Evolutionary conservation across 2,888 invertebrate species (phyloP).

Genomic region (Cerastis leucographa): DNA sequence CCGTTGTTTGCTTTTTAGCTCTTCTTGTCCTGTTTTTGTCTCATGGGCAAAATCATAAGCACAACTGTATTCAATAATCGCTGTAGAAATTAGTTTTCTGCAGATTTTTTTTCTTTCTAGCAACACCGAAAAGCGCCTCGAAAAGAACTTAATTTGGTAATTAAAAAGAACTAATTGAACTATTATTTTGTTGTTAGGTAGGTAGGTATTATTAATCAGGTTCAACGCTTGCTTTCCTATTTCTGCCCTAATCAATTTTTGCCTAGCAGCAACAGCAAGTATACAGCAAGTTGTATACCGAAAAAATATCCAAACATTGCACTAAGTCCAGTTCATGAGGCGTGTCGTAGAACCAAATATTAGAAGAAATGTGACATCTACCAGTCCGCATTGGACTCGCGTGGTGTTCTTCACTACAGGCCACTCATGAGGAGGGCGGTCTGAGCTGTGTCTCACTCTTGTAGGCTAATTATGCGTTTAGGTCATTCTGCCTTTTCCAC

Average conservation of each 20-base stretch:
- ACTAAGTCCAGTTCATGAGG: background rate
- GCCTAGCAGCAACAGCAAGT: no score
- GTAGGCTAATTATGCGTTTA: background rate
- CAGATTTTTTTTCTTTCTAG: background rate
- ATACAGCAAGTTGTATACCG: no score
- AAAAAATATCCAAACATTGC: background rate
- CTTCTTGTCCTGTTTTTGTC: background rate
- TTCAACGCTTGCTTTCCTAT: no score
- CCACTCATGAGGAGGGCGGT: background rate
- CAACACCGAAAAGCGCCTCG: background rate
- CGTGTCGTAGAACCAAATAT: background rate
- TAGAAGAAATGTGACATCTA: background rate
- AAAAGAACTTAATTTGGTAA: background rate
- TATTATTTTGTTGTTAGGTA: no score
- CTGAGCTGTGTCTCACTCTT: background rate
- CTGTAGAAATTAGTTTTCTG: background rate
- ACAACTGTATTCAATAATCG: background rate
- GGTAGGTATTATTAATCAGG: no score
- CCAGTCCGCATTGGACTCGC: background rate
- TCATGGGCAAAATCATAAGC: background rate
- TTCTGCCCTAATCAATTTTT: background rate
- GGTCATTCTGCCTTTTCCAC: background rate
- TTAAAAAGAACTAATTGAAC: background rate
- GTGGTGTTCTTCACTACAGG: background rate
- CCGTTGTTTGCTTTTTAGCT: background rate